A percentile compares a stretch with the other conserved stretches of the same genome.
Conservation (phyloP, 2,797 vertebrate species). For the Gephyroberyx darwinii region DNA sequence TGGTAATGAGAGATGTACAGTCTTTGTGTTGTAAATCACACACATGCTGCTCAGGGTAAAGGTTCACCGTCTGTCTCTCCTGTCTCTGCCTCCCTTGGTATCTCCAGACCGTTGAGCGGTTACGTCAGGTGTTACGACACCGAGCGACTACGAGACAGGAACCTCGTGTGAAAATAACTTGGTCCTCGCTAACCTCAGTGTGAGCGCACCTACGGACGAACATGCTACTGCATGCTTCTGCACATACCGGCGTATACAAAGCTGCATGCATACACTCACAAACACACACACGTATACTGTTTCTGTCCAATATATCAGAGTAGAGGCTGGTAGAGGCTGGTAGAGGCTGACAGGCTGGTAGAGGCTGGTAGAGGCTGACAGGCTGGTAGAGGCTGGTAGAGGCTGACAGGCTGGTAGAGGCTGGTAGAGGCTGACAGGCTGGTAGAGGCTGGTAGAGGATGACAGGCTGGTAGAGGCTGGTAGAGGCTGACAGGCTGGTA, state of each 20-base stretch:
- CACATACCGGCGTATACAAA: not conserved
- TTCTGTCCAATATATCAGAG: too few relatives aligned
- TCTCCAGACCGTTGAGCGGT: not conserved
- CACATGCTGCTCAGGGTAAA: constrained; percentile 30
- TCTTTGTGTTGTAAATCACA: constrained; percentile 51
- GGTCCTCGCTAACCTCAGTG: not conserved
- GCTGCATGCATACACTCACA: not conserved
- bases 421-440: too few relatives aligned
- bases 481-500: too few relatives aligned
- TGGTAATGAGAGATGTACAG: not conserved
- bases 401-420: too few relatives aligned
- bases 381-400: too few relatives aligned
- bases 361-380: too few relatives aligned
- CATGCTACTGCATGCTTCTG: too few relatives aligned
- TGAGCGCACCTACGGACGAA: constrained; percentile 3
- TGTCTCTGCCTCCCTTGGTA: not conserved
- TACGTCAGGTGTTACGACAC: not conserved
- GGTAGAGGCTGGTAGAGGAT: too few relatives aligned
- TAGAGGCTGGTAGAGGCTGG: too few relatives aligned
- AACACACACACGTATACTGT: too few relatives aligned
- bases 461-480: too few relatives aligned
- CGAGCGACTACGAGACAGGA: not conserved
- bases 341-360: too few relatives aligned
- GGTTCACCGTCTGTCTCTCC: not conserved
- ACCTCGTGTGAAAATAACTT: not conserved